Base-by-base conservation (phyloP, 2,888 invertebrate species). In the Scaptodrosophila latifasciaeformis region DNA sequence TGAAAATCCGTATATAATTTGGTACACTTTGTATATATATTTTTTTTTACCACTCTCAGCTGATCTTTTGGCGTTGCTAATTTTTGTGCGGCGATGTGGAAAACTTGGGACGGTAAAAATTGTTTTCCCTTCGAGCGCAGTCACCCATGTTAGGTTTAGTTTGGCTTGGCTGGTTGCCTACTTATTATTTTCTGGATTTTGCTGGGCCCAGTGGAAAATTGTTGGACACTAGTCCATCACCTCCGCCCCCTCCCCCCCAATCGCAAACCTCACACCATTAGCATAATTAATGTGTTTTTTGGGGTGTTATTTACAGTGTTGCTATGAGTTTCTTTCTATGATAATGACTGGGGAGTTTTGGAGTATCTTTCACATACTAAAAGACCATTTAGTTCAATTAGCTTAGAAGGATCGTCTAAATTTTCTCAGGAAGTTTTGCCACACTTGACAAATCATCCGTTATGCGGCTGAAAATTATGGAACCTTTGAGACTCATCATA, bases 81-180 rank as follows among this genome's bases (percentile, higher is more conserved):
- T 72, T 72, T 72, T 57, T 77, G 77, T 70, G 70, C 72, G 74
- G 49, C 72, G 80, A 72, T 66, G 72, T 72, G 72, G 72, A 72
- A 72, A 72, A 79, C 77, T 45, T 50, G 70, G 80, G 51, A 58
- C 69, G 76, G 63, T 72, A 68, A 55, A 58, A 57, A 67, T 60
- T 54, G 66, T 79, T 79, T 76, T 79, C 70, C 77, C 70, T 72
- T 76, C 78, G 37, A 13, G 37, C 15, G 37, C 37, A 37, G 15
- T 37, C 37, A 37, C 37, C 37, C 37, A 37, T 37, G 15, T 6
- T 9, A 17, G 13, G 3, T 7, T n/a, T n/a, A n/a, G n/a, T n/a
- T 30, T 37, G 45, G 44, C 27, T n/a, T 18, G 45, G 47, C 35
- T 21, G 49, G 37, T 40, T 59, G 54, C 54, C 50, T 62, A 55